Percentiles rank a stretch among this genome's conserved stretches.
phyloP scores from a whole-genome alignment of 2,113 vertebrate species.

The Dolichotis patagonum region DNA sequence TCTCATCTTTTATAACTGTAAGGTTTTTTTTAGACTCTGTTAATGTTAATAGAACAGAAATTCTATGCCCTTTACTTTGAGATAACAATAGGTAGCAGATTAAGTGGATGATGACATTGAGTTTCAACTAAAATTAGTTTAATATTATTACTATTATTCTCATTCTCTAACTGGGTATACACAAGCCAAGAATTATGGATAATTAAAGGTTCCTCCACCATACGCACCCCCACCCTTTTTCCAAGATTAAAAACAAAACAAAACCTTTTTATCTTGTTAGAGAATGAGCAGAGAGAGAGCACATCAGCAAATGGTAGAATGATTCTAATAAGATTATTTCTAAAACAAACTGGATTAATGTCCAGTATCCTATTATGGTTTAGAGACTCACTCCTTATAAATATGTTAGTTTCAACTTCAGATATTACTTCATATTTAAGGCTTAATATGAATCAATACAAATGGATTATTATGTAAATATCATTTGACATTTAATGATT shows the following conservation, averaged over 20 bases:
- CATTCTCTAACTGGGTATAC: background rate
- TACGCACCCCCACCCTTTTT: background rate
- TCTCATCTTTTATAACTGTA: background rate
- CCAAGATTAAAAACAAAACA: background rate
- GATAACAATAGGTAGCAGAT: background rate
- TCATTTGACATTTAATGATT: background rate
- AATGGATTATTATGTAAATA: background rate
- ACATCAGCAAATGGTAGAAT: background rate
- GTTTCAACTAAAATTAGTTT: constrained; percentile 20
- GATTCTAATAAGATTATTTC: background rate
- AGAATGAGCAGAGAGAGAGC: background rate
- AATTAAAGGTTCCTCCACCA: background rate
- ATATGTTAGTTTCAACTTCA: background rate
- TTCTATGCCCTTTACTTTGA: background rate
- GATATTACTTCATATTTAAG: background rate
- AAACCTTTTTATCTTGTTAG: background rate
- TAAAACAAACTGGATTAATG: background rate
- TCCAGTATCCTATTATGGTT: background rate
- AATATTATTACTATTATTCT: background rate
- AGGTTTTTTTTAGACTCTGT: background rate
- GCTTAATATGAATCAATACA: background rate
- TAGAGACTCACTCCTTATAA: background rate
- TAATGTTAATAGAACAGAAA: background rate
- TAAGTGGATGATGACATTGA: background rate
- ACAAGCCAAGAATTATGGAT: background rate